These are phyloP conservation scores for Eutolmus rufibarbis DNA, from an alignment of 2,888 invertebrate genomes.

Conservation along the genomic window DNA sequence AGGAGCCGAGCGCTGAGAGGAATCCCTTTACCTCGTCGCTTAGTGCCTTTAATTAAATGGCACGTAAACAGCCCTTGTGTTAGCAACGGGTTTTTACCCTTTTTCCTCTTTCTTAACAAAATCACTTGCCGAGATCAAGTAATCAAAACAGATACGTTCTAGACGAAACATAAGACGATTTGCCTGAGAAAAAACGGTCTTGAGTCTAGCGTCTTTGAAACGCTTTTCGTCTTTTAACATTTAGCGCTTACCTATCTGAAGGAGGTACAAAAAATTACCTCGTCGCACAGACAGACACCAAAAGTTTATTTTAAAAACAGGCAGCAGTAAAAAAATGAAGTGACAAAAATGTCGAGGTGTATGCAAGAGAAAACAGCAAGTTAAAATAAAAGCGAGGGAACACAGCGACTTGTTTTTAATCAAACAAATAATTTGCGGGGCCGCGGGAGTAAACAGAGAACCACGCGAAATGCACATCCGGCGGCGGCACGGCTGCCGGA, in stretches of 20 bases:
- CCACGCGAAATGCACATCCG: conserved; percentile 29
- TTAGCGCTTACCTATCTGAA: background rate
- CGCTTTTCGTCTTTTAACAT: background rate
- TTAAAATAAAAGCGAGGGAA: background rate
- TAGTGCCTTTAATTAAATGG: conserved; percentile 2
- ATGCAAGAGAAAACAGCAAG: background rate
- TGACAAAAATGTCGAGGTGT: background rate
- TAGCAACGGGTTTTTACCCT: background rate
- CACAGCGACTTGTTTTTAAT: background rate
- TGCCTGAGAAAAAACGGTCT: background rate
- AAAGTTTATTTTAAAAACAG: background rate
- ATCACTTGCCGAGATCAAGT: background rate
- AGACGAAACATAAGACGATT: background rate
- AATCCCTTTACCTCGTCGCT: background rate
- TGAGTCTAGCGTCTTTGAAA: background rate
- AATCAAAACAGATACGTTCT: background rate
- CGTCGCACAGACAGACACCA: background rate
- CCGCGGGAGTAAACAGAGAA: conserved; percentile 1
- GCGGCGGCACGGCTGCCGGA: background rate
- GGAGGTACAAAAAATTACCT: background rate
- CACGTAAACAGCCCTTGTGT: background rate
- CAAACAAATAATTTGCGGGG: conserved; percentile 33
- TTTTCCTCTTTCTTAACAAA: background rate
- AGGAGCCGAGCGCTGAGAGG: background rate
- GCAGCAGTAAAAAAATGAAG: background rate